Percentiles rank a stretch among this genome's conserved stretches.
Evolutionary conservation across 2,113 vertebrate species (phyloP).

Genomic region (Zosterops hypoxanthus): DNA sequence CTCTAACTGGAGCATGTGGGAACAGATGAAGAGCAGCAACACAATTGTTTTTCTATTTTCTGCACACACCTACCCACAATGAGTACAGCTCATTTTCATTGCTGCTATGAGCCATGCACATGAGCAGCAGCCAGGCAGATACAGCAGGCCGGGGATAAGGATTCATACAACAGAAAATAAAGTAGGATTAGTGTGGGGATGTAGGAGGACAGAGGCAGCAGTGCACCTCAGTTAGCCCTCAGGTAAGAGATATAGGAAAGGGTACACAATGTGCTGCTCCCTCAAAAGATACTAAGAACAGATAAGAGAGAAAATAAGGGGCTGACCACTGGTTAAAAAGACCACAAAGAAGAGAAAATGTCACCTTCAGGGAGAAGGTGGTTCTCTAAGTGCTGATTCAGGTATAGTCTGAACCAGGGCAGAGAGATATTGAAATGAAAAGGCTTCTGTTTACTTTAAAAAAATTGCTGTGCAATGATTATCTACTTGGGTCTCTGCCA

Average conservation of each 20-base stretch:
- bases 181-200: background rate
- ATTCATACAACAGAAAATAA: background rate
- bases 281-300: background rate
- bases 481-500: conserved; percentile 1
- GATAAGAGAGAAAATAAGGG: background rate
- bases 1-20: background rate
- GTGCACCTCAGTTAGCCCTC: background rate
- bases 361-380: background rate
- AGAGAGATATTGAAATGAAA: conserved; percentile 12
- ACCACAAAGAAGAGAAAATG: background rate
- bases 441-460: conserved; percentile 23
- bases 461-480: background rate
- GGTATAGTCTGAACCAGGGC: background rate
- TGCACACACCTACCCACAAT: background rate
- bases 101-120: background rate
- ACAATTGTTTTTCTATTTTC: background rate
- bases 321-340: background rate
- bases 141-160: background rate
- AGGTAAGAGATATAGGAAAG: background rate
- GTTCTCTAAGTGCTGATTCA: conserved; percentile 24
- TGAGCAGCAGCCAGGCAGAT: background rate
- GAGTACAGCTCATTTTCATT: background rate
- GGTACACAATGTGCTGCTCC: background rate
- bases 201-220: background rate
- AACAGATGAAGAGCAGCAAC: background rate